Evolutionary conservation across 1,140 invertebrate species (phyloP), one percentile per base, ranked within the genome.

Genomic region (Penaeus indicus): DNA sequence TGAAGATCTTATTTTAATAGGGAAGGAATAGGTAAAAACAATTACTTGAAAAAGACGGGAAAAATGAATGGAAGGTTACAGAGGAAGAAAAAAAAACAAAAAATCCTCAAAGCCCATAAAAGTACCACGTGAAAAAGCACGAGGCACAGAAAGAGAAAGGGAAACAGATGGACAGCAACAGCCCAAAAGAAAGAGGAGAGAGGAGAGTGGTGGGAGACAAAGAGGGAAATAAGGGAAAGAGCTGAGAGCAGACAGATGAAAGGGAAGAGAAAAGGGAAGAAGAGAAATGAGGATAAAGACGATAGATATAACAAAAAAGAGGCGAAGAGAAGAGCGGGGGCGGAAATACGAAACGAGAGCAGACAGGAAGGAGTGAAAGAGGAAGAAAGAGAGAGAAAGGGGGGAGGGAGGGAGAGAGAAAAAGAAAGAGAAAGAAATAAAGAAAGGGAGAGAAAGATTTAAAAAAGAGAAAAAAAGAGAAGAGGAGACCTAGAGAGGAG

Each of bases 131-230:
- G 72, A 38, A 47, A 38, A 25, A 78, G 27, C 38, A 47, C 38
- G 27, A 78, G 75, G 54, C 18, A 78, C 32, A 78, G 27, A 78
- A 47, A 38, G 75, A 78, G 75, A 78, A 25, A 38, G 75, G 54
- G 75, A 78, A 25, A 78, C 3, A 78, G 75, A 78, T 22, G 32
- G 75, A 78, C 13, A 38, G 10, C 11, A 72, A 16, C 0, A 47
- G 47, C 1, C 7, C 16, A 21, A 72, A 2, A 72, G 69, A n/a
- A 21, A 72, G 69, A 18, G 27, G 1, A 25, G 38, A 47, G 7
- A 32, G 75, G 21, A 78, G 75, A 78, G 75, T 8, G 18, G 22
- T 2, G 27, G 32, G 27, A 27, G 72, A 77, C 1, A 27, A 42
- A 77, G 75, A 38, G 75, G 11, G 47, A 47, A 5, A 47, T 7